phyloP scores from a whole-genome alignment of 2,888 invertebrate species.

The Apeira syringaria region DNA sequence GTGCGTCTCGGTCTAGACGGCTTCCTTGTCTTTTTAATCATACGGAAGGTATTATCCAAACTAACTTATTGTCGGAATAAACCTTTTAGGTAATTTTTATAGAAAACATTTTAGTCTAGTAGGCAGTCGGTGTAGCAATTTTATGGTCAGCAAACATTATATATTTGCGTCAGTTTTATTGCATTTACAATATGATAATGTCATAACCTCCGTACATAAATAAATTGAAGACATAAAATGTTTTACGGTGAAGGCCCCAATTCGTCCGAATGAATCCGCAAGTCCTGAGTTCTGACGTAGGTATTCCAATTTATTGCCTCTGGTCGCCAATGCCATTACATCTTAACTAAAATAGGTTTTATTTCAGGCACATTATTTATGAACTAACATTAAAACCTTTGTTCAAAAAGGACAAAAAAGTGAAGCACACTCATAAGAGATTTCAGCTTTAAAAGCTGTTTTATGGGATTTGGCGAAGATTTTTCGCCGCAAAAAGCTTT shows the following conservation, averaged over 20 bases:
- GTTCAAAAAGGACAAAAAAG: constrained; percentile 33
- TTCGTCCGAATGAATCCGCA: constrained; percentile 40
- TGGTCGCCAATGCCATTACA: constrained; percentile 40
- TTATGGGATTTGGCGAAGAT: constrained; percentile 15
- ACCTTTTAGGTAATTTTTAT: too few relatives aligned
- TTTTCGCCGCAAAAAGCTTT: constrained; percentile 14
- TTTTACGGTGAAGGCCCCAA: constrained; percentile 46
- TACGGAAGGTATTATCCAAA: too few relatives aligned
- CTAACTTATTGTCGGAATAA: too few relatives aligned
- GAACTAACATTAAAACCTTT: constrained; percentile 45
- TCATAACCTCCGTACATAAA: constrained; percentile 56
- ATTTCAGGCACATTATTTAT: constrained; percentile 37
- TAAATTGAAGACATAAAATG: constrained; percentile 54
- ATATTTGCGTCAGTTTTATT: constrained; percentile 57
- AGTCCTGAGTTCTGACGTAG: constrained; percentile 36
- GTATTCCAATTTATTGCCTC: constrained; percentile 45
- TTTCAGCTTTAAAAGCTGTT: constrained; percentile 19
- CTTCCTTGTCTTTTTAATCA: constrained; percentile 44
- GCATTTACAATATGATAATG: constrained; percentile 60
- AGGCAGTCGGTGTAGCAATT: too few relatives aligned
- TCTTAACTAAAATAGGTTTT: constrained; percentile 32
- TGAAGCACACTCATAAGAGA: constrained; percentile 27
- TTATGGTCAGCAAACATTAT: constrained; percentile 50
- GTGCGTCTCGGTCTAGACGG: constrained; percentile 46
- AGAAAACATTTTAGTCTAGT: too few relatives aligned